Conservation (phyloP, 1,140 invertebrate species). For the Proctacanthus coquilletti region DNA sequence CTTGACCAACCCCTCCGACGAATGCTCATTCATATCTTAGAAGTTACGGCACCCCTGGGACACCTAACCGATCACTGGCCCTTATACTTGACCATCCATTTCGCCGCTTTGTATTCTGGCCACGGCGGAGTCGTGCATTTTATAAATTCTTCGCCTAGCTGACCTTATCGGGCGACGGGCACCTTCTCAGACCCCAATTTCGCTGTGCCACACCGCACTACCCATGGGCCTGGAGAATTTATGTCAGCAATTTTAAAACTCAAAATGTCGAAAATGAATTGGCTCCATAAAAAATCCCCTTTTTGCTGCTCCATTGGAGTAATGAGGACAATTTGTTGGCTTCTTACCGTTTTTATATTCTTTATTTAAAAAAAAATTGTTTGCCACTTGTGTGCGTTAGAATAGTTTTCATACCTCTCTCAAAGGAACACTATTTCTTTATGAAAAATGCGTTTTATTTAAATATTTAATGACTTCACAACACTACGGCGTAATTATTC, state of each 20-base stretch:
- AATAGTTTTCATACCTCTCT: too few relatives aligned
- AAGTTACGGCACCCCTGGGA: constrained; percentile 9
- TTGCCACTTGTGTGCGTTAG: too few relatives aligned
- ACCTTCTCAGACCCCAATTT: not conserved
- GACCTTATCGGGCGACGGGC: not conserved
- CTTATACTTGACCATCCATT: not conserved
- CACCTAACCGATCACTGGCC: not conserved
- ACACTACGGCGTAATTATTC: too few relatives aligned
- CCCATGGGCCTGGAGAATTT: too few relatives aligned
- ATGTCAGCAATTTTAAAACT: constrained; percentile 1
- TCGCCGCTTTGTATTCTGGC: not conserved
- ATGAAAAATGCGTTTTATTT: too few relatives aligned
- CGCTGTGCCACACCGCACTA: too few relatives aligned
- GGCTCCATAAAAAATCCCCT: constrained; percentile 7
- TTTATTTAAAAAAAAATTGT: too few relatives aligned
- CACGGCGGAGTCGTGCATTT: not conserved
- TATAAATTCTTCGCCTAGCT: constrained; percentile 1
- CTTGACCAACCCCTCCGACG: constrained; percentile 1
- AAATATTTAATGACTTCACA: too few relatives aligned
- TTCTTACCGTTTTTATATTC: constrained; percentile 3
- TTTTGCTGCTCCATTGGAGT: constrained; percentile 9
- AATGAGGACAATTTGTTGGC: constrained; percentile 11
- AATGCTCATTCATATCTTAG: constrained; percentile 11
- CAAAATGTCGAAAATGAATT: constrained; percentile 1
- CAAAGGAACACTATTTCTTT: too few relatives aligned